Base-by-base conservation (phyloP, 1,140 invertebrate genomes). In the Pogonomyrmex barbatus region DNA sequence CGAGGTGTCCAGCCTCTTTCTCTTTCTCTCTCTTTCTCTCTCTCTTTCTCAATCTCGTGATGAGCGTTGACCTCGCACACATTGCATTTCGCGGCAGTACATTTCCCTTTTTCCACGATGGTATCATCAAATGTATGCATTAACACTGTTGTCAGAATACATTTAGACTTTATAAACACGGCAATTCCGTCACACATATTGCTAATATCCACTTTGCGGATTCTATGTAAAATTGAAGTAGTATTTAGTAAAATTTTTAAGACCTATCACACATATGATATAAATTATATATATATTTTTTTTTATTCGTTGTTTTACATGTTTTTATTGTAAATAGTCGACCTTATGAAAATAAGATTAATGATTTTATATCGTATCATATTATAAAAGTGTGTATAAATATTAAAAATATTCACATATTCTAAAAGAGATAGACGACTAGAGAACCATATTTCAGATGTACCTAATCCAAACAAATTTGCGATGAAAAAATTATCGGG, bases 81-180 rank as follows among this genome's bases (percentile, higher is more conserved):
- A 75, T 76, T 54, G 82, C 78, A 86, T 91, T 92, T 92, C 42
- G 62, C 36, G 14, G 33, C 58, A 68, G 54, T 54, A 63, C 70
- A 63, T 88, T 70, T 50, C 58, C 45, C 30, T 33, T 17, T 67
- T 88, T 73, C 52, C 54, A 17, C n/a, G 9, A 5, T 33, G 52
- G 8, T 47, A 10, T 2, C 14, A 42, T 60, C 45, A 54, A 71
- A 42, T 36, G 24, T 36, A 17, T 8, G 52, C 42, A 47, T 4
- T 14, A 24, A 14, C 45, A 33, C 30, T 50, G 39, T n/a, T 52
- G 54, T 36, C 36, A 30, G 39, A 77, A 62, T 58, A 45, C 30
- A 58, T 77, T 62, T 33, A 39, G 14, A 33, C 14, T 71, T 14
- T 52, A 24, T 24, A 54, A 4, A 75, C 65, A 47, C 39, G 36